Evolutionary conservation across 2,888 invertebrate genomes (phyloP).

Genomic region (Conus canariensis): DNA sequence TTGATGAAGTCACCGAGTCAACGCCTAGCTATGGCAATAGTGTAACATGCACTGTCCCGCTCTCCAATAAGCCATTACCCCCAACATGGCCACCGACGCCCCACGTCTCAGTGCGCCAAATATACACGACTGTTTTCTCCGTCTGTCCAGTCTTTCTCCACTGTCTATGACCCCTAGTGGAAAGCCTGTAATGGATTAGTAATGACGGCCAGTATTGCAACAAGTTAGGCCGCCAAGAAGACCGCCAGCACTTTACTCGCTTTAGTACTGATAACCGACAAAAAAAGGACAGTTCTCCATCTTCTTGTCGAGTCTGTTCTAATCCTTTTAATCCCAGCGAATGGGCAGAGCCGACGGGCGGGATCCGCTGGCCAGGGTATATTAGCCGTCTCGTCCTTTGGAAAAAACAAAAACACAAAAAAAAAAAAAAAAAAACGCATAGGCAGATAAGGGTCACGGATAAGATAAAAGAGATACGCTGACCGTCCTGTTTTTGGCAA

Average conservation of each 20-base stretch:
- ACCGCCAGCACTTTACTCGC: not conserved
- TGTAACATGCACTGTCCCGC: no score
- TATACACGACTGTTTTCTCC: not conserved
- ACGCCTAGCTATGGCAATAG: no score
- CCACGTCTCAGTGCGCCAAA: not conserved
- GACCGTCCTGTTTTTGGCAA: not conserved
- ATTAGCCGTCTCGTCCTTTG: no score
- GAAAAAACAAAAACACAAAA: no score
- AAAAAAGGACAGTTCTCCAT: not conserved
- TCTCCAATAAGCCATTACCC: no score
- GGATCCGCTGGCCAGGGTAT: not conserved
- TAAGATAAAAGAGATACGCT: not conserved
- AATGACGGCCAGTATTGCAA: not conserved
- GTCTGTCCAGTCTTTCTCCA: not conserved
- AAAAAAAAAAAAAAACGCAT: not conserved
- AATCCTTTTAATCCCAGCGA: not conserved
- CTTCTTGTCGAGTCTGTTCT: not conserved
- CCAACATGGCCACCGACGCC: no score
- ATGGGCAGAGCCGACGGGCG: not conserved
- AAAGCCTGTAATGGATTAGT: slow-evolving; percentile 14
- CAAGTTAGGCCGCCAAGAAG: not conserved
- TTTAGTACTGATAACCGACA: slow-evolving; percentile 16
- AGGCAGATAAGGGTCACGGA: not conserved
- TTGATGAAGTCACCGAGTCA: no score
- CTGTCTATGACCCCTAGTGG: not conserved